Conservation (phyloP, 2,797 vertebrate species). For the Sebastes hubbsi region DNA sequence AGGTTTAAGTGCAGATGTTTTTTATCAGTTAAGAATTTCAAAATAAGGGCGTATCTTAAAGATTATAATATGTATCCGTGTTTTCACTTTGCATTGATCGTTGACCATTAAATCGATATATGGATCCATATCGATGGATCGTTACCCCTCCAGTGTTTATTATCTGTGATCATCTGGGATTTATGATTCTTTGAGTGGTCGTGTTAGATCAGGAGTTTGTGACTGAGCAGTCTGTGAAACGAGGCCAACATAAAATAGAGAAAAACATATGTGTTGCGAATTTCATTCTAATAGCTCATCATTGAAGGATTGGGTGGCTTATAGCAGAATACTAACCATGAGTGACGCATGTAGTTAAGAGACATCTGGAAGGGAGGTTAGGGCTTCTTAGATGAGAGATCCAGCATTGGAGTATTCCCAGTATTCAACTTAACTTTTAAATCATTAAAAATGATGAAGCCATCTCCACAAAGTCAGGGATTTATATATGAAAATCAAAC, state of each 20-base stretch:
- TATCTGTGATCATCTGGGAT: slow-evolving; percentile 45
- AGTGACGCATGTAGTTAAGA: slow-evolving; percentile 41
- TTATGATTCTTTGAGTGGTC: slow-evolving; percentile 36
- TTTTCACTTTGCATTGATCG: no score
- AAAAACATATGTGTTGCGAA: slow-evolving; percentile 38
- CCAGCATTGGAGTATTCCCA: slow-evolving; percentile 70
- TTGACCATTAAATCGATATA: no score
- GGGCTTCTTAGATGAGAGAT: slow-evolving; percentile 60
- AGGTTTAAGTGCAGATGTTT: no score
- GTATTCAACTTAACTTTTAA: slow-evolving; percentile 82
- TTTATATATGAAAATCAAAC: slow-evolving; percentile 86
- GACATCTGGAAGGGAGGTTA: slow-evolving; percentile 60
- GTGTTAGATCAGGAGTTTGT: slow-evolving; percentile 26
- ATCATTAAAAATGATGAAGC: slow-evolving; percentile 86
- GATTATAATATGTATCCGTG: no score
- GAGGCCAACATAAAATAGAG: slow-evolving; percentile 12
- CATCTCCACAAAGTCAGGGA: slow-evolving; percentile 81
- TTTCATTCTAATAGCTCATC: slow-evolving; percentile 35
- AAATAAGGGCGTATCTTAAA: no score
- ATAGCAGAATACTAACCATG: slow-evolving; percentile 30
- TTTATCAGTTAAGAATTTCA: no score
- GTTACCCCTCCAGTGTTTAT: neutral
- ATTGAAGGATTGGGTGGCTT: slow-evolving; percentile 19
- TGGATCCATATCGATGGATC: no score
- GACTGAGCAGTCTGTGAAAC: slow-evolving; percentile 25